phyloP scores from a whole-genome alignment of 1,140 invertebrate genomes.

The Acyrthosiphon pisum region DNA sequence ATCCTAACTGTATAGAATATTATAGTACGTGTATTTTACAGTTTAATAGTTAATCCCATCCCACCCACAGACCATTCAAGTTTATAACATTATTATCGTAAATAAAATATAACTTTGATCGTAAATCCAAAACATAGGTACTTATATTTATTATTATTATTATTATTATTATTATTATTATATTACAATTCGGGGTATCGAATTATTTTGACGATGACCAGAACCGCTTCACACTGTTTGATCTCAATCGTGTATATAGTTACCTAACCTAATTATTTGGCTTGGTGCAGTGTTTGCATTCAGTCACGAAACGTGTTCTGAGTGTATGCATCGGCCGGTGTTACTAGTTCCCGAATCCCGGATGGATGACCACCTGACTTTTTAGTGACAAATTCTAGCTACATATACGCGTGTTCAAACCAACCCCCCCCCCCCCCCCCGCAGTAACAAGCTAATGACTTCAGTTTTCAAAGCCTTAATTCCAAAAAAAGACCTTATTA shows the following conservation, averaged over 20 bases:
- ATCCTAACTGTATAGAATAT: background rate
- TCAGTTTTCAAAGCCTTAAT: no score
- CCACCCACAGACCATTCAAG: background rate
- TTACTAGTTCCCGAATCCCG: no score
- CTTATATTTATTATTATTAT: background rate
- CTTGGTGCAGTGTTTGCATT: no score
- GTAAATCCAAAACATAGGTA: background rate
- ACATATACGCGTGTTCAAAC: no score
- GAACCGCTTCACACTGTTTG: background rate
- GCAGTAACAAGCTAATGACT: no score
- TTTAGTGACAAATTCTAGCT: no score
- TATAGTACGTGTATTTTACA: background rate
- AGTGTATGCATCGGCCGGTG: no score
- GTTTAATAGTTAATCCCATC: background rate
- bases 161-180: slow-evolving; percentile 9
- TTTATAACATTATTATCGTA: background rate
- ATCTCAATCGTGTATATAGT: background rate
- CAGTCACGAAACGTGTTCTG: no score
- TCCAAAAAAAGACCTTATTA: no score
- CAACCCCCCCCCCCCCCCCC: no score
- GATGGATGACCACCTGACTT: no score
- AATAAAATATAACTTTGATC: background rate
- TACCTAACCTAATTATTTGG: background rate
- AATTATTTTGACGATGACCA: background rate
- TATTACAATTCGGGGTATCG: background rate